These are phyloP conservation scores for Apotomis capreana DNA, from an alignment of 2,888 invertebrate species.

Conservation along the genomic window DNA sequence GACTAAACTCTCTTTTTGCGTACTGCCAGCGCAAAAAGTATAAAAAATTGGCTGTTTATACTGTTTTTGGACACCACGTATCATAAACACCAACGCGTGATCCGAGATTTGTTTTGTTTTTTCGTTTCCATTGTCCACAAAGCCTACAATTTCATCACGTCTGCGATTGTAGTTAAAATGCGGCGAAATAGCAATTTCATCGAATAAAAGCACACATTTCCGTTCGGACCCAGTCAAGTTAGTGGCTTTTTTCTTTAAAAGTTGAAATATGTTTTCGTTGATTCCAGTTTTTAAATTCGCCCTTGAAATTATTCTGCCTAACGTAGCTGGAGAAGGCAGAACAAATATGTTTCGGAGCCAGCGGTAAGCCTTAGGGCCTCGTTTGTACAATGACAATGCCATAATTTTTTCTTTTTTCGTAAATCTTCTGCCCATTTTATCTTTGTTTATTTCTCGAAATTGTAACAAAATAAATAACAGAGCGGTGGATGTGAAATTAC, in stretches of 20 bases:
- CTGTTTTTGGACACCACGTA: not conserved
- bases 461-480: conserved; percentile 29
- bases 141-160: not conserved
- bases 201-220: not conserved
- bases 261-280: not conserved
- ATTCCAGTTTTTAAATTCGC: not conserved
- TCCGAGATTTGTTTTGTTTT: not conserved
- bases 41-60: not conserved
- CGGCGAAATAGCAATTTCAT: not conserved
- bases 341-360: conserved; percentile 14
- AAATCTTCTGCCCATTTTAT: conserved; percentile 30
- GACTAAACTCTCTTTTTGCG: not conserved
- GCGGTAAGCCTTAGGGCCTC: conserved; percentile 32
- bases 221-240: not conserved
- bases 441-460: conserved; percentile 32
- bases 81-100: not conserved
- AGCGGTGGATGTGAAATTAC: not conserved
- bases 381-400: conserved; percentile 35
- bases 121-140: not conserved
- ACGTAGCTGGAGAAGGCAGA: not conserved
- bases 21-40: not conserved
- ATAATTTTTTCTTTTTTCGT: conserved; percentile 35
- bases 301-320: not conserved
- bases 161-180: not conserved
- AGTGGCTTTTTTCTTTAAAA: not conserved